Evolutionary conservation across 23 tunicate species (phyloP), one percentile per base, ranked within the genome.

Genomic region (Styela plicata): DNA sequence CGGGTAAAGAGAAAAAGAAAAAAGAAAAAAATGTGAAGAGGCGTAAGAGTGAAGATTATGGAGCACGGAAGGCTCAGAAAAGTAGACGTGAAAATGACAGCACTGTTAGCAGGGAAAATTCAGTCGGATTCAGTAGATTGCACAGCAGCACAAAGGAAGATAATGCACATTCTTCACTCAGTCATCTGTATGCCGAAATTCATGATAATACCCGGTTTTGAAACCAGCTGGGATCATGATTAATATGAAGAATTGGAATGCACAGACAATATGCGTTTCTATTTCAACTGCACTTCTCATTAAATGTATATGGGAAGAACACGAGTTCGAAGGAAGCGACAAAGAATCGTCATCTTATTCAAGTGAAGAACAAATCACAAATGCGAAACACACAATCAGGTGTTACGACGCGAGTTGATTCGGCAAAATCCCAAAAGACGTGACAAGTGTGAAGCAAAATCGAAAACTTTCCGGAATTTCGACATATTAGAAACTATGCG

Each of bases 111-210:
- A 67, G 71, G 31, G 71, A 1, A 29, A 29, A 1, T 67, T 67
- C 71, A 25, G 71, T 67, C 22, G 71, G 71, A 27, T 67, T 67
- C 31, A 67, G 71, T 29, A 67, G 31, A 22, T 24, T 67, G 19
- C 71, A 67, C 24, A 29, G 71, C 57, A 44, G 57, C 13, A 44
- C 57, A 5, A 7, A 13, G 13, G 57, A 44, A 44, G 57, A 44
- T 44, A 44, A 7, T 44, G 7, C 57, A 44, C 57, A 44, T 44
- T 44, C 57, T 44, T 44, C 32, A 27, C 71, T 25, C 26, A 76
- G 81, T 1, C 81, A 76, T 76, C 65, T 76, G 1, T 76, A 76
- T 53, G 81, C 81, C 7, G 81, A 76, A 76, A 76, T 76, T 44
- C 81, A 44, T 22, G 81, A 76, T 29, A 29, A 29, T 67, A 67